Evolutionary conservation across 2,797 vertebrate species (phyloP), one percentile per base, ranked within the genome.

Genomic region (Balearica regulorum): DNA sequence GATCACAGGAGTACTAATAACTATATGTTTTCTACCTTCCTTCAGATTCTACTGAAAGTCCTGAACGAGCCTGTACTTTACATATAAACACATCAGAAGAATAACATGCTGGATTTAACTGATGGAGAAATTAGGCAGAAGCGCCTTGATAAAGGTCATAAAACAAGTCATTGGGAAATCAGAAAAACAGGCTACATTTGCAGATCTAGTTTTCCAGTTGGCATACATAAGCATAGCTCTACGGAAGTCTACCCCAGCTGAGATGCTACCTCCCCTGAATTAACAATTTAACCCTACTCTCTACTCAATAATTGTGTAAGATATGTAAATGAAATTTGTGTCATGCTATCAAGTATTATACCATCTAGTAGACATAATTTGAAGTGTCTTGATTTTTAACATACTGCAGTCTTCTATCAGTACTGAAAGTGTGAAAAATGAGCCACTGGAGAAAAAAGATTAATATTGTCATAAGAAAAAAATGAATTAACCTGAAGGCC

Each of bases 371-470:
- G 25, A 35, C 20, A 68, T 62, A 78, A 93, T 55, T 62, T 90
- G 41, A 93, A 87, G 48, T 49, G 46, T 70, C 75, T 76, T 69
- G 22, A 81, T 93, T 96, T 92, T 90, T 91, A 94, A 66, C 51
- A 81, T 13, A 58, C 22, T 60, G 49, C 35, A 84, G 28, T 61
- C 22, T 90, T 78, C 77, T 76, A 16, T 43, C 51, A 35, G 66
- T 16, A 65, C 28, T 60, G 69, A 86, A 93, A 89, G 91, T 11
- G 16, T 49, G 54, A 69, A 90, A 94, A 96, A 91, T 70, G 53
- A 86, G 48, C 54, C 49, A 51, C 20, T 44, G 39, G 33, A 88
- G 46, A 84, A 91, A 68, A 92, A 6, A 14, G 65, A 88, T 79
- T 83, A 75, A 78, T 84, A 73, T 14, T 68, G 53, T 57, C 61